These are phyloP conservation scores for Eospalax fontanierii DNA, from an alignment of 2,797 vertebrate species.

Conservation along the genomic window DNA sequence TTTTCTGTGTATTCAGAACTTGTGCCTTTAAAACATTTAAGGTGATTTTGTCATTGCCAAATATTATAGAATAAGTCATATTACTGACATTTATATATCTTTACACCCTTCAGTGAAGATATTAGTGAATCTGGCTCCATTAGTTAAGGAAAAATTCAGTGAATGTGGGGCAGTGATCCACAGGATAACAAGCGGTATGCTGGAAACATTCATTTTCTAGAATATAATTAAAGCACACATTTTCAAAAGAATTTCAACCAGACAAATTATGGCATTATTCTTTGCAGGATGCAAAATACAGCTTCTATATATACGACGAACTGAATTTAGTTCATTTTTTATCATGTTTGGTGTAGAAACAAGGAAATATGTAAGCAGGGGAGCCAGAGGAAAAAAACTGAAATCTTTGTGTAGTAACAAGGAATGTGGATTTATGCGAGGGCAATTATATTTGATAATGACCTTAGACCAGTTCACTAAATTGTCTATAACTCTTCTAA, in stretches of 20 bases:
- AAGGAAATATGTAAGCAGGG: background rate
- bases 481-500: background rate
- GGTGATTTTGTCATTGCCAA: background rate
- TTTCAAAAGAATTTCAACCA: slow-evolving; percentile 43
- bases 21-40: slow-evolving; percentile 32
- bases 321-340: background rate
- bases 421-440: slow-evolving; percentile 39
- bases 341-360: slow-evolving; percentile 27
- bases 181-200: background rate
- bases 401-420: background rate
- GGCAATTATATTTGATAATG: slow-evolving; percentile 27
- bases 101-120: slow-evolving; percentile 44
- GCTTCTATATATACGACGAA: background rate
- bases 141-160: slow-evolving; percentile 27
- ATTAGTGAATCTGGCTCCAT: slow-evolving; percentile 41
- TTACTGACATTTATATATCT: slow-evolving; percentile 5
- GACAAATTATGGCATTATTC: background rate
- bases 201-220: slow-evolving; percentile 38
- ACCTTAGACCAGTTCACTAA: background rate
- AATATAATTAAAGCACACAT: slow-evolving; percentile 47
- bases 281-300: background rate
- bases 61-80: slow-evolving; percentile 13
- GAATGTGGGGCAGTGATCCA: background rate
- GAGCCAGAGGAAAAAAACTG: background rate
- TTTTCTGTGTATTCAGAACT: slow-evolving; percentile 36